phyloP scores from a whole-genome alignment of 1,140 invertebrate genomes.

The Drosophila suzukii region DNA sequence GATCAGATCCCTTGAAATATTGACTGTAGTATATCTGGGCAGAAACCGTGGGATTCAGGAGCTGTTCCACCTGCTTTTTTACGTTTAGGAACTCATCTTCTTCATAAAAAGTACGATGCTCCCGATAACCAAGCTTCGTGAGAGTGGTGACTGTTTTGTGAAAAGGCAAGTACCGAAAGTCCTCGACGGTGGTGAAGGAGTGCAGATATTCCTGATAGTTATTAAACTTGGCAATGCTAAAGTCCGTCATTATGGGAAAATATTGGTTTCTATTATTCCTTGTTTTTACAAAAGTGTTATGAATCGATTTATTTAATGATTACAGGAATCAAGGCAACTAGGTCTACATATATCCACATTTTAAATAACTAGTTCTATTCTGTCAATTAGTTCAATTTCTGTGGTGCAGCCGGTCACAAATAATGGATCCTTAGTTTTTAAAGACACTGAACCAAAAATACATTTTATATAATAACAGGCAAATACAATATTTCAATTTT shows the following conservation, averaged over 20 bases:
- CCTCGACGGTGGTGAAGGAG: constrained; percentile 44
- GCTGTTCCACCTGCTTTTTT: constrained; percentile 6
- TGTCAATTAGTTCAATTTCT: not conserved
- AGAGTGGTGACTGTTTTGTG: constrained; percentile 6
- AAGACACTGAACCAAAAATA: not conserved
- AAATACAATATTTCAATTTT: no score
- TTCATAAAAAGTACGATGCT: constrained; percentile 22
- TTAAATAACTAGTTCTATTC: not conserved
- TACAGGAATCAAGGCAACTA: not conserved
- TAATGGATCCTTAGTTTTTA: not conserved
- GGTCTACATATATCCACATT: not conserved
- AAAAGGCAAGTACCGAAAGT: constrained; percentile 44
- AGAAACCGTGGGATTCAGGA: constrained; percentile 33
- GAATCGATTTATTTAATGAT: not conserved
- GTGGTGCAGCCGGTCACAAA: not conserved
- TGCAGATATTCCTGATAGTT: constrained; percentile 50
- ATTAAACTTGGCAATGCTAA: constrained; percentile 41
- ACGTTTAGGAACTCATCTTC: constrained; percentile 41
- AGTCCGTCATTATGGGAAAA: constrained; percentile 24
- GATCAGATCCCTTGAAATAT: constrained; percentile 40
- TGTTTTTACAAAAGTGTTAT: not conserved
- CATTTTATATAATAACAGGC: no score
- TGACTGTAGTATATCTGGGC: constrained; percentile 17
- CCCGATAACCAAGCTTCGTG: constrained; percentile 55
- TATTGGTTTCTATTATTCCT: not conserved